Base-by-base conservation (phyloP, 2,888 invertebrate genomes). In the Anthrax anthrax region DNA sequence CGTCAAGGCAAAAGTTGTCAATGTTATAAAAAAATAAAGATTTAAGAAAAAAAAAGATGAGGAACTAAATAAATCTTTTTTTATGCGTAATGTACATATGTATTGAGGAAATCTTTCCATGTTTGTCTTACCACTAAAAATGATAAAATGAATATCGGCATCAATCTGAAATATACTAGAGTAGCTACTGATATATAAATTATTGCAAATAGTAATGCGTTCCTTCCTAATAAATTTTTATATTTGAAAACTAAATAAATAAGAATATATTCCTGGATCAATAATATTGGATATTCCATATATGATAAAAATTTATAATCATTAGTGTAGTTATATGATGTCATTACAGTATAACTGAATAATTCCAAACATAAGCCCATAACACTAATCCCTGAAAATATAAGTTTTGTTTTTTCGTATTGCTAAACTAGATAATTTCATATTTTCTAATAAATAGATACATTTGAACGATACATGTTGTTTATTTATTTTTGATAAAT, bases 251-350 rank as follows among this genome's bases (percentile, higher is more conserved):
- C 82, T 46, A 80, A 74, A 59, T 74, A 81, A 53, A 88, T 75
- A 50, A 89, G 67, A 10, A 84, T 69, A 52, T 81, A 77, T 57
- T 87, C 80, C 70, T 89, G 88, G 2, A 78, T 43, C 47, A 89
- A 64, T 53, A 89, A 78, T 39, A 88, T 78, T 1, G 87, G 86
- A 64, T 89, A 89, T 60, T 90, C 90, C 73, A 89, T 65, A 58
- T 87, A 90, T 0, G 86, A 83, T 53, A 86, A 69, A 12, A 84
- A 54, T 13, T 80, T 75, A 62, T 89, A 88, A 13, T 72, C 72
- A 60, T 81, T 84, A 29, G 76, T 75, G 55, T 73, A 84, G 63
- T 88, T 89, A 66, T 90, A 90, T 23, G 84, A 76, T 46, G 83
- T 76, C 74, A 81, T 84, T 52, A 86, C 78, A 3, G 86, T 78